Evolutionary conservation across 2,797 vertebrate species (phyloP).

Genomic region (Diceros bicornis): DNA sequence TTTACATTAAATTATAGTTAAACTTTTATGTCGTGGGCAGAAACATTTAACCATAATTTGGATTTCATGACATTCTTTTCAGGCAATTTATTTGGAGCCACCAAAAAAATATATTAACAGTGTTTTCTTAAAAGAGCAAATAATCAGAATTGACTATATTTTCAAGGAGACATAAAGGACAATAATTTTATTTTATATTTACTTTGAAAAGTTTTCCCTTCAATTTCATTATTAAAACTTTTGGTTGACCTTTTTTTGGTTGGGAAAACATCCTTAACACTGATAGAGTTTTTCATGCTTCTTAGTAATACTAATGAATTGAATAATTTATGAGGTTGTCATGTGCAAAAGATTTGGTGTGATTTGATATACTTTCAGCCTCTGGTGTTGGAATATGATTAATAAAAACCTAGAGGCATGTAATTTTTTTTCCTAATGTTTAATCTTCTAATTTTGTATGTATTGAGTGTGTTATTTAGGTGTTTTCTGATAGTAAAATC

Average conservation of each 20-base stretch:
- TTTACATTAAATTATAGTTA: conserved; percentile 26
- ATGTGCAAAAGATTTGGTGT: conserved; percentile 94
- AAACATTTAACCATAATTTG: conserved; percentile 53
- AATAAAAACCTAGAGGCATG: conserved; percentile 89
- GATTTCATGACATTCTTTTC: conserved; percentile 39
- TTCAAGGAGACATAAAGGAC: conserved; percentile 71
- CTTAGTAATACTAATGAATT: conserved; percentile 94
- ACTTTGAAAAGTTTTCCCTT: conserved; percentile 84
- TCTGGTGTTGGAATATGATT: conserved; percentile 91
- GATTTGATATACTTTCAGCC: conserved; percentile 92
- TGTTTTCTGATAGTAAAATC: conserved; percentile 84
- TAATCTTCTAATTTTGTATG: conserved; percentile 85
- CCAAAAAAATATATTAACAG: conserved; percentile 66
- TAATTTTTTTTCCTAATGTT: conserved; percentile 82
- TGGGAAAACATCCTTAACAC: conserved; percentile 88
- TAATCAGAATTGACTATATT: conserved; percentile 58
- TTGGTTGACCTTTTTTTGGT: conserved; percentile 87
- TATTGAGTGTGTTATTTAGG: conserved; percentile 81
- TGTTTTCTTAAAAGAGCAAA: conserved; percentile 64
- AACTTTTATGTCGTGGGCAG: not conserved
- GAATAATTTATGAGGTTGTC: conserved; percentile 97
- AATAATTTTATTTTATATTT: conserved; percentile 74
- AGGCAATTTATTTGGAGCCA: conserved; percentile 61
- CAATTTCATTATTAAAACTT: conserved; percentile 89
- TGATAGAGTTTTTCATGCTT: conserved; percentile 91